These are phyloP conservation scores for Lordiphosa fenestrarum DNA, from an alignment of 2,888 invertebrate genomes.

Conservation along the genomic window DNA sequence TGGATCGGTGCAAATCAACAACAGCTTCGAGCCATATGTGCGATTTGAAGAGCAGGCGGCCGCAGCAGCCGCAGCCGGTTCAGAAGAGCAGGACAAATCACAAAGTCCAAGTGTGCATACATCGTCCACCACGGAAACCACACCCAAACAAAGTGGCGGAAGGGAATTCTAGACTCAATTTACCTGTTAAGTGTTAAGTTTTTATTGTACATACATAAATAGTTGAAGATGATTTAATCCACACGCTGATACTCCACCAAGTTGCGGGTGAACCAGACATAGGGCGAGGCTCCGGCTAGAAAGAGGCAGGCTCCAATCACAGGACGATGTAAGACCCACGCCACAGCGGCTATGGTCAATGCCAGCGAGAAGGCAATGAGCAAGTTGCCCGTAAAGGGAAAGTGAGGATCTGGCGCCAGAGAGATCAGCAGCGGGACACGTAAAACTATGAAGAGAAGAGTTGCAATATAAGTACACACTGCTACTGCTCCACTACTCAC, in stretches of 20 bases:
- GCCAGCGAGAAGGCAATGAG: constrained; percentile 81
- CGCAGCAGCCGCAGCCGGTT: constrained; percentile 34
- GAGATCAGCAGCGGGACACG: constrained; percentile 70
- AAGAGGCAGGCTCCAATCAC: constrained; percentile 82
- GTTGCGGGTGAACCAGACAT: constrained; percentile 81
- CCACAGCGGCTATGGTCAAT: constrained; percentile 81
- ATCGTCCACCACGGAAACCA: constrained; percentile 49
- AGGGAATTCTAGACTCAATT: constrained; percentile 34
- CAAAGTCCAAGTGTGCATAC: constrained; percentile 76
- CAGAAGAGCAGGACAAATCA: constrained; percentile 69
- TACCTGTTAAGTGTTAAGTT: constrained; percentile 56
- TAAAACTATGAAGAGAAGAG: constrained; percentile 54
- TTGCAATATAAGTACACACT: too few species aligned
- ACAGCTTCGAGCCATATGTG: constrained; percentile 75
- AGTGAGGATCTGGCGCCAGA: constrained; percentile 79
- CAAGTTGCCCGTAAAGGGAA: constrained; percentile 80
- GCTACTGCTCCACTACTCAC: constrained; percentile 50
- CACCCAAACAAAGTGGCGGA: constrained; percentile 42
- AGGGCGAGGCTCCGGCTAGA: constrained; percentile 82
- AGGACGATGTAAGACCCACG: constrained; percentile 82
- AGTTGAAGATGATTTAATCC: constrained; percentile 43
- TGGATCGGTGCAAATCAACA: constrained; percentile 77
- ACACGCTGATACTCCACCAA: constrained; percentile 64
- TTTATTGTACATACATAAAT: constrained; percentile 38
- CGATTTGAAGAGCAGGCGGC: constrained; percentile 68